Base-by-base conservation (phyloP, 2,888 invertebrate species). In the Mimas tiliae region DNA sequence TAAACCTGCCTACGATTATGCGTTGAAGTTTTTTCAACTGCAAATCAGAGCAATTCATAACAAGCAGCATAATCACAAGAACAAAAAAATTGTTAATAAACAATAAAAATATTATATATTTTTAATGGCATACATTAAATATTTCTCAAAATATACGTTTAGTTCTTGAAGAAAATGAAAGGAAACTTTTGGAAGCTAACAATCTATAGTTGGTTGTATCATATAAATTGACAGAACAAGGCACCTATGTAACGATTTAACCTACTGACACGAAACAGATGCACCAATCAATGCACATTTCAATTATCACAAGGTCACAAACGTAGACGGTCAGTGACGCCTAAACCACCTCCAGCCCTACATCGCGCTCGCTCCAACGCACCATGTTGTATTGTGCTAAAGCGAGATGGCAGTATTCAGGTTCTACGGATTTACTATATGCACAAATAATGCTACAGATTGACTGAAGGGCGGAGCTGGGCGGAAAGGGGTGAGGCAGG, bases 1-100 rank as follows among this genome's bases (percentile, higher is more conserved):
- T 12, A 45, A 45, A 45, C 14, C 12, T 9, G 0, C 45, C n/a
- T 1, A 8, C n/a, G 7, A 8, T 8, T 21, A 33, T 53, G 53
- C 34, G 53, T 53, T 53, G 53, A 53, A n/a, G 33, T 53, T 53
- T 53, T 53, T 53, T n/a, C 53, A 53, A 34, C 7, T n/a, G 53
- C 7, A n/a, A 33, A 53, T 8, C 1, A 33, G 8, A 6, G 8
- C 6, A 8, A 3, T 33, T 14, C 21, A 27, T 21, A 52, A 52
- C 21, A 27, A 21, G 14, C 27, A 48, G 2, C 11, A 14, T 48
- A n/a, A 12, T 3, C 48, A 48, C 14, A 48, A 7, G 0, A 27
- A 27, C 27, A 27, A 4, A 27, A 1, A 27, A 27, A 27, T 4
- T 27, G 27, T 4, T 4, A 27, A 27, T 27, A 4, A 27, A 27